Evolutionary conservation across 2,888 invertebrate species (phyloP).

Genomic region (Thymelicus lineola): DNA sequence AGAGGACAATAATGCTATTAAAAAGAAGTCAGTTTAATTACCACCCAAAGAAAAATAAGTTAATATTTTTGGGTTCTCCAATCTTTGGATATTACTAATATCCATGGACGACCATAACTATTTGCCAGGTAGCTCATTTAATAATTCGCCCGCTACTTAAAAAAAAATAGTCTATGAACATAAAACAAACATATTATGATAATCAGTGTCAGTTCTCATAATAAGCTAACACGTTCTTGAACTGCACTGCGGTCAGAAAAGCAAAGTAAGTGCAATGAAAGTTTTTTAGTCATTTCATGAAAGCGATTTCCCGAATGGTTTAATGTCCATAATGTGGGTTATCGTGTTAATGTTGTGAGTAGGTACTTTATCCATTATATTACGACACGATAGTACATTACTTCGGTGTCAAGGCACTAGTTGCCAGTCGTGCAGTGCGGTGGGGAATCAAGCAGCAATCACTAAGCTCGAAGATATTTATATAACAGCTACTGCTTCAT

Average conservation of each 20-base stretch:
- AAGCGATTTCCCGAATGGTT: constrained; percentile 62
- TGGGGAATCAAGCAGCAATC: neutral
- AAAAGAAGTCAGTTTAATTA: too few species aligned
- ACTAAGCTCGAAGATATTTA: too few species aligned
- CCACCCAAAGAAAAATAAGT: too few species aligned
- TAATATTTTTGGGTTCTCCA: too few species aligned
- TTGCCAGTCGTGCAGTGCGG: constrained; percentile 41
- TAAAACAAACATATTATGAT: constrained; percentile 2
- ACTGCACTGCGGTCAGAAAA: constrained; percentile 38
- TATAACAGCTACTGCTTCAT: too few species aligned
- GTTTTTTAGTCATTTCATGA: constrained; percentile 42
- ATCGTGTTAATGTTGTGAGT: constrained; percentile 70
- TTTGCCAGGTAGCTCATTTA: too few species aligned
- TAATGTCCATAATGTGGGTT: constrained; percentile 63
- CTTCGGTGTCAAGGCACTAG: constrained; percentile 48
- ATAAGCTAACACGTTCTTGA: neutral
- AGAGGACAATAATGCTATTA: too few species aligned
- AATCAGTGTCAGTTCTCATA: constrained; percentile 2
- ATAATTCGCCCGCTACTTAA: neutral
- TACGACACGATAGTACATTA: constrained; percentile 56
- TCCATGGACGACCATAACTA: too few species aligned
- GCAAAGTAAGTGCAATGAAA: constrained; percentile 53
- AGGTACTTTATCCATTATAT: constrained; percentile 63
- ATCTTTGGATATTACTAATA: too few species aligned
- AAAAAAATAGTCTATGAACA: neutral